Evolutionary conservation across 2,113 vertebrate species (phyloP), one percentile per base, ranked within the genome.

Genomic region (Psettodes erumei): DNA sequence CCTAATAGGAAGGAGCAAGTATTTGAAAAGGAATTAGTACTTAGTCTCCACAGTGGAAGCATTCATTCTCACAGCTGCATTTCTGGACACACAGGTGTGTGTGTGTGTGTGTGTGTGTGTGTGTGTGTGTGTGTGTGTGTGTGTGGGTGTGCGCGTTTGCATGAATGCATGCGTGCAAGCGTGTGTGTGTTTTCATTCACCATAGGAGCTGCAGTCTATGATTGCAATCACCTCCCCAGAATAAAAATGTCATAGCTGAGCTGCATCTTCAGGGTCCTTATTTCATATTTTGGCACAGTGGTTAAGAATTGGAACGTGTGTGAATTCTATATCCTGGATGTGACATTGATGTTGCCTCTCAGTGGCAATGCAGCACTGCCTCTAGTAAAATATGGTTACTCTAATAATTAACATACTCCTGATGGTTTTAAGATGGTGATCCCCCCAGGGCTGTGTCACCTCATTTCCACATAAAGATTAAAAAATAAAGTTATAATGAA

Each of bases 11-110:
- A 23, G 73, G 43, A 79, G 66, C 79, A 70, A 74, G 79, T 77
- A 85, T 84, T 84, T 82, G 72, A 81, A 85, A 83, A 84, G 83
- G 78, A 89, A 86, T 86, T 91, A 81, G 85, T 81, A 81, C 71
- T 81, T 74, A 73, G 77, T 77, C 88, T 84, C 79, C 87, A 93
- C 90, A 92, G 89, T 90, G 82, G 89, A 79, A 82, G 88, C 90
- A 91, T 93, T 93, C 91, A 92, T 92, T 68, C 89, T 84, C 88
- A 88, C 91, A 92, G 90, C 90, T 92, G 89, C 90, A 91, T 82
- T 83, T 89, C 84, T 86, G 84, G 72, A 88, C 86, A 83, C 79
- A 84, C 83, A 43, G 33, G 83, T 87, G 58, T 81, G 79, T 81
- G 78, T 89, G 83, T 77, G 84, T 63, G 82, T 33, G 47, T 32